phyloP scores from a whole-genome alignment of 2,888 invertebrate species.

The Spisula subtruncata region DNA sequence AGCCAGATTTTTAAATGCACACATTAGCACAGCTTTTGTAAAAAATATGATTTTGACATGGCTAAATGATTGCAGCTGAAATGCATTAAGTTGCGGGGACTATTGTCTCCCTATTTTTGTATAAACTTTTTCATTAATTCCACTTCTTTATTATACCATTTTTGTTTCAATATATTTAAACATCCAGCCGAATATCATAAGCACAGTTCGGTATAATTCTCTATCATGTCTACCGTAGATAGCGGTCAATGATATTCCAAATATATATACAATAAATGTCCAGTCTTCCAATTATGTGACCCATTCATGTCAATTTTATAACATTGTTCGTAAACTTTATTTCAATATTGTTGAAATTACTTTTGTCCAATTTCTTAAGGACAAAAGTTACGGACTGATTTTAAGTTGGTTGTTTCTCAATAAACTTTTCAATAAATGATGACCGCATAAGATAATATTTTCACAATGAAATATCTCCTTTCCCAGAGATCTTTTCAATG shows the following conservation, averaged over 20 bases:
- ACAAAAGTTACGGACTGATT: background rate
- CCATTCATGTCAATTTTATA: conserved; percentile 43
- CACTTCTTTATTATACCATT: background rate
- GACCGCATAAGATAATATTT: conserved; percentile 23
- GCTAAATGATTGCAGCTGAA: background rate
- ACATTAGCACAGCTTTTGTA: background rate
- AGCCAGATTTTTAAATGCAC: conserved; percentile 1
- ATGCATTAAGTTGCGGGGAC: background rate
- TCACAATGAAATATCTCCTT: background rate
- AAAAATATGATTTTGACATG: background rate
- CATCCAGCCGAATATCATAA: background rate
- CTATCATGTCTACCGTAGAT: background rate
- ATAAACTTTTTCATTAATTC: background rate
- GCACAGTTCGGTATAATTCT: background rate
- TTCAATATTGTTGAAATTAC: conserved; percentile 40
- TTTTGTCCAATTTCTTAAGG: conserved; percentile 23
- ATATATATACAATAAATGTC: background rate
- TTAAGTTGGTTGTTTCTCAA: background rate
- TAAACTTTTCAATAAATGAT: conserved; percentile 6
- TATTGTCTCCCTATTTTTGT: background rate
- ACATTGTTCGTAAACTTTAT: conserved; percentile 28
- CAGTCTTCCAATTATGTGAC: conserved; percentile 9
- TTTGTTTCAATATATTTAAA: background rate
- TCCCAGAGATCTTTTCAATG: background rate
- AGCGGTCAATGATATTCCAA: background rate